phyloP scores from a whole-genome alignment of 2,113 vertebrate species.

The Tragelaphus scriptus region DNA sequence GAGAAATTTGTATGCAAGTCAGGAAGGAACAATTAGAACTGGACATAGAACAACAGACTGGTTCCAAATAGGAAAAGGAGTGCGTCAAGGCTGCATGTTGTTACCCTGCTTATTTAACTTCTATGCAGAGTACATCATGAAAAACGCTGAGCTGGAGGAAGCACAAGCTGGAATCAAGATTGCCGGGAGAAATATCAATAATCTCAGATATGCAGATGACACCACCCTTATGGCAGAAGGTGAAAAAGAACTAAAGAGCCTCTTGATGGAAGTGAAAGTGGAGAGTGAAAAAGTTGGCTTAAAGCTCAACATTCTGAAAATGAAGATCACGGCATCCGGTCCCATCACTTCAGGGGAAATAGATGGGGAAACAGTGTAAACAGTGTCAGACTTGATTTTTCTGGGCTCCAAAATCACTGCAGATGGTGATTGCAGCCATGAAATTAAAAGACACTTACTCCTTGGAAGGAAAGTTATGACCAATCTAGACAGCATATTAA shows the following conservation, averaged over 20 bases:
- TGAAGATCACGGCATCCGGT: not conserved
- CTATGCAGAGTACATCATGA: too few species aligned
- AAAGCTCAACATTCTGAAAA: not conserved
- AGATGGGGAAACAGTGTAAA: not conserved
- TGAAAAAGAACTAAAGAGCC: not conserved
- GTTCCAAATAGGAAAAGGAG: too few species aligned
- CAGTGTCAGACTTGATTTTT: not conserved
- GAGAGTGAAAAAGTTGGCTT: not conserved
- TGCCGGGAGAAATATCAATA: too few species aligned
- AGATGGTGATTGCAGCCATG: not conserved
- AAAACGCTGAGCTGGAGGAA: too few species aligned
- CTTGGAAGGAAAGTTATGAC: not conserved
- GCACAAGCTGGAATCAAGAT: too few species aligned
- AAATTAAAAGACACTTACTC: not conserved
- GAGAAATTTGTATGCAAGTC: too few species aligned
- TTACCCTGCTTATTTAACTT: too few species aligned
- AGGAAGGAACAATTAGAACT: too few species aligned
- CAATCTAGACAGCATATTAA: not conserved
- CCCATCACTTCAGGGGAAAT: not conserved
- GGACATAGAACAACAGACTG: too few species aligned
- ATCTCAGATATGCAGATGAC: too few species aligned
- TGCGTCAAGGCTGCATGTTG: too few species aligned
- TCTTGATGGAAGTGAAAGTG: not conserved
- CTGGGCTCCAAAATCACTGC: not conserved
- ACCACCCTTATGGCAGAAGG: too few species aligned